These are phyloP conservation scores for Leptura quadrifasciata DNA, from an alignment of 2,888 invertebrate species.

Conservation along the genomic window DNA sequence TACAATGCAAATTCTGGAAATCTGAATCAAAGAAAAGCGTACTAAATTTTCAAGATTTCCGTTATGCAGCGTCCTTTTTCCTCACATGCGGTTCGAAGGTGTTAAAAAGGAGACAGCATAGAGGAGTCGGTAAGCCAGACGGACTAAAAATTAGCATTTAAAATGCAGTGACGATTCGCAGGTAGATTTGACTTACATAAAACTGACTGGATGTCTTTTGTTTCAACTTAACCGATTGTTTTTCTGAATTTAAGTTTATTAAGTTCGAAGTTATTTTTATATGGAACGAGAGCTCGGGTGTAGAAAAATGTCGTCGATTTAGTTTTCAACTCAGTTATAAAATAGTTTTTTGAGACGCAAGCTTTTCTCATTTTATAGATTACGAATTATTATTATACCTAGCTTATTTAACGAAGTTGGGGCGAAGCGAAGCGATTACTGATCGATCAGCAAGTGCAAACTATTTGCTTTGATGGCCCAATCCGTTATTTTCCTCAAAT, in stretches of 20 bases:
- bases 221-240: slow-evolving; percentile 42
- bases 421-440: too few relatives aligned
- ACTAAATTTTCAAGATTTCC: slow-evolving; percentile 32
- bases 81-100: not conserved
- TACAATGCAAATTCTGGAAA: slow-evolving; percentile 51
- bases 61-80: slow-evolving; percentile 23
- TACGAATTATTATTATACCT: too few relatives aligned
- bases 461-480: too few relatives aligned
- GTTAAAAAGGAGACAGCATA: not conserved
- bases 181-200: slow-evolving; percentile 54
- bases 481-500: too few relatives aligned
- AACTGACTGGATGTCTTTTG: slow-evolving; percentile 45
- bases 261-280: slow-evolving; percentile 22
- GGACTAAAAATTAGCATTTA: slow-evolving; percentile 56
- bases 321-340: too few relatives aligned
- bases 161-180: slow-evolving; percentile 56
- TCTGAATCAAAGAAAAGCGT: slow-evolving; percentile 41
- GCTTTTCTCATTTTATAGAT: too few relatives aligned
- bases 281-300: not conserved
- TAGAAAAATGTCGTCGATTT: not conserved
- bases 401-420: too few relatives aligned
- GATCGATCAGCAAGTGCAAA: too few relatives aligned
- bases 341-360: too few relatives aligned
- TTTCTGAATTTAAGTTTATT: slow-evolving; percentile 37
- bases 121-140: slow-evolving; percentile 21